phyloP scores from a whole-genome alignment of 2,888 invertebrate species.

The Nebria brevicollis region DNA sequence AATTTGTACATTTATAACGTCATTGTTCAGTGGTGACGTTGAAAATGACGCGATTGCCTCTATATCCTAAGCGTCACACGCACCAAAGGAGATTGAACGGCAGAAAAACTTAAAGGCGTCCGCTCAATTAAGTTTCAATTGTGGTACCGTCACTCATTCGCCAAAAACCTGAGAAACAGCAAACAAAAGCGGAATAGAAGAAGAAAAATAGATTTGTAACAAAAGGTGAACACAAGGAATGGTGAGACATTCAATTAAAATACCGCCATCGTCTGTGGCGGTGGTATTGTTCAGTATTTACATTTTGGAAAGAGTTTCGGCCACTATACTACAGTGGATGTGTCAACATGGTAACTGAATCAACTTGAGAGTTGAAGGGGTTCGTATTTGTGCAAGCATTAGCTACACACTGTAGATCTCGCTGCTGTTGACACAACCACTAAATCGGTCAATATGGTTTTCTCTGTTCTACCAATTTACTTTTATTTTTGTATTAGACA shows the following conservation, averaged over 20 bases:
- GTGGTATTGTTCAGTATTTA: slow-evolving; percentile 21
- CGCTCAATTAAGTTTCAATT: slow-evolving; percentile 46
- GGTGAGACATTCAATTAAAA: slow-evolving; percentile 33
- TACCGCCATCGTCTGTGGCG: slow-evolving; percentile 8
- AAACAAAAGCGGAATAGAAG: background rate
- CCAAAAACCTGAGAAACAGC: slow-evolving; percentile 11
- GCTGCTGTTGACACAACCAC: slow-evolving; percentile 7
- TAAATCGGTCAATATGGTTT: background rate
- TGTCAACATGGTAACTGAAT: slow-evolving; percentile 32
- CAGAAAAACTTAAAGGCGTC: slow-evolving; percentile 41
- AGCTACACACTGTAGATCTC: slow-evolving; percentile 10
- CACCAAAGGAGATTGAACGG: slow-evolving; percentile 6
- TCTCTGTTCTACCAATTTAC: background rate
- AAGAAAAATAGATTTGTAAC: background rate
- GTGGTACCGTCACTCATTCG: slow-evolving; percentile 37
- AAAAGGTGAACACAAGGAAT: background rate
- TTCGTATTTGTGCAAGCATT: slow-evolving; percentile 25
- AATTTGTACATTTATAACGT: background rate
- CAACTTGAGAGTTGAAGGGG: background rate
- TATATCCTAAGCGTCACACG: slow-evolving; percentile 14
- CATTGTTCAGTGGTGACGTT: slow-evolving; percentile 13
- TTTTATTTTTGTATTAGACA: too few relatives aligned
- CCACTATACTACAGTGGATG: slow-evolving; percentile 1
- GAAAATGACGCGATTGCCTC: slow-evolving; percentile 24
- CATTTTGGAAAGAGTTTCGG: slow-evolving; percentile 17